A percentile compares a stretch with the other conserved stretches of the same genome.
phyloP scores from a whole-genome alignment of 2,888 invertebrate species.

The Allophyes oxyacanthae region DNA sequence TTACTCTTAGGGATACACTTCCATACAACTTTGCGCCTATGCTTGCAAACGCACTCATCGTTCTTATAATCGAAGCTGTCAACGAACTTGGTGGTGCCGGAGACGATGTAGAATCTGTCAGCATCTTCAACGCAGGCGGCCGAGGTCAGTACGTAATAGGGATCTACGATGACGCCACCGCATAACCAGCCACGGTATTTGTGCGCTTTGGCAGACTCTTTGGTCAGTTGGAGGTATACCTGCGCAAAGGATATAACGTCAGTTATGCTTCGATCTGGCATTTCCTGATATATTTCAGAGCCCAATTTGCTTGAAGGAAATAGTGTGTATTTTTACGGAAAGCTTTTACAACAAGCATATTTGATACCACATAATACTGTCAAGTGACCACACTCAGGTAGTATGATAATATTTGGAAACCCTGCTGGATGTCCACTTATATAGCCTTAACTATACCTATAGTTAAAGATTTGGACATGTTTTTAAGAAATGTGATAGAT shows the following conservation, averaged over 20 bases:
- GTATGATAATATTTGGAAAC: too few species aligned
- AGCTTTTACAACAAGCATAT: too few species aligned
- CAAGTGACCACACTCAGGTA: too few species aligned
- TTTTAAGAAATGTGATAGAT: too few species aligned
- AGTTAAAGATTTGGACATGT: too few species aligned
- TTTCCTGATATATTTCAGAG: too few species aligned
- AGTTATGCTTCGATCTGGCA: not conserved
- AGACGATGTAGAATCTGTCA: conserved; percentile 82
- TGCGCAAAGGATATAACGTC: conserved; percentile 39
- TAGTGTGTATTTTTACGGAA: too few species aligned
- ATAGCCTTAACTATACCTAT: too few species aligned
- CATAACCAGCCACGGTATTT: conserved; percentile 85
- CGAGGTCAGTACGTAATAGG: conserved; percentile 80
- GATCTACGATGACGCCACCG: conserved; percentile 81
- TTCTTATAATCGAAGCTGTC: conserved; percentile 81
- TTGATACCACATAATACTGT: too few species aligned
- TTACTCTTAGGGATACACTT: conserved; percentile 86
- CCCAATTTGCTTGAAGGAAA: too few species aligned
- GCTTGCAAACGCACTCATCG: conserved; percentile 79
- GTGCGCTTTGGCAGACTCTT: conserved; percentile 83
- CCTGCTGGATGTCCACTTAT: too few species aligned
- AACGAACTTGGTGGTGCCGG: conserved; percentile 80
- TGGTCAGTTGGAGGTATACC: conserved; percentile 84
- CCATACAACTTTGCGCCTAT: conserved; percentile 82
- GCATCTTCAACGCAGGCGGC: conserved; percentile 86